Evolutionary conservation across 2,797 vertebrate genomes (phyloP), one percentile per base, ranked within the genome.

Genomic region (Bradypodion pumilum): DNA sequence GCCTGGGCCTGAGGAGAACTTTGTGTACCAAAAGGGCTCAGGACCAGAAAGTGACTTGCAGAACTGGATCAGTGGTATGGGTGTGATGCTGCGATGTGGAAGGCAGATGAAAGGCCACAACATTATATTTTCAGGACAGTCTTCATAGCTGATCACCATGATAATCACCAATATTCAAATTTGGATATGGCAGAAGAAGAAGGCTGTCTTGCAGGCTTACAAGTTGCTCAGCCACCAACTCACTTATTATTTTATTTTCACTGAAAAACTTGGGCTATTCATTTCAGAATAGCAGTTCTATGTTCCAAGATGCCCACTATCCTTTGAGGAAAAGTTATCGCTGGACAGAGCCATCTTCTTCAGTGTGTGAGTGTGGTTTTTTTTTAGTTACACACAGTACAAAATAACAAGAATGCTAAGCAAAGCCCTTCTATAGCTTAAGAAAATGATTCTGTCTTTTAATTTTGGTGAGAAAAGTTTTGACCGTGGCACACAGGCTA

Each of bases 201-300:
- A n/a, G 37, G 7, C 56, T 81, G 35, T 56, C 7, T 88, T 42
- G 60, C 35, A 29, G 49, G 13, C 9, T 87, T 86, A 60, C 12
- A 86, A 60, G 77, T 75, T 52, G 72, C 56, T 76, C 3, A 85
- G 40, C 78, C 21, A 19, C 19, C 59, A 90, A 87, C 82, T 7
- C 21, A 74, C 79, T 68, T 49, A 49, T 69, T 78, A 23, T 79
- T 74, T n/a, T 79, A 13, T 59, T 63, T 84, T 70, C 23, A 74
- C 16, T 60, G 65, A 86, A 85, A 89, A 42, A 59, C 79, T 5
- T 75, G 19, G 69, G 76, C 77, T 32, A 4, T 83, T 42, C 15
- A 56, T 23, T 32, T 85, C 27, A 42, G 65, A 84, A 85, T 16
- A 66, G 9, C 8, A 10, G 42, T 86, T 86, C 87, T 81, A 77